Evolutionary conservation across 2,888 invertebrate genomes (phyloP).

Genomic region (Caenorhabditis angaria): DNA sequence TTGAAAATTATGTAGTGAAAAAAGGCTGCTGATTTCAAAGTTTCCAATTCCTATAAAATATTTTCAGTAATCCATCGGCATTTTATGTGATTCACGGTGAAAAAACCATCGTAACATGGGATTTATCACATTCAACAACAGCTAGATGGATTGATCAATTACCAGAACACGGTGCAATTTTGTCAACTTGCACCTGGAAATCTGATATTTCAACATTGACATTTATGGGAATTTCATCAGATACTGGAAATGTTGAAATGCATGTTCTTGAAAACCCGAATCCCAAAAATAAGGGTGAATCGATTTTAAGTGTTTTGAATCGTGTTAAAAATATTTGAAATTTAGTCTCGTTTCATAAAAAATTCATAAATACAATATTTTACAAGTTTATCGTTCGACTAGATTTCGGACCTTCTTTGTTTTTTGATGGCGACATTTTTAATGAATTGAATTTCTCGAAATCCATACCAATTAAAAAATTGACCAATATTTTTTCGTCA

Average conservation of each 20-base stretch:
- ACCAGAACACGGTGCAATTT: background rate
- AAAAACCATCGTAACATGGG: conserved; percentile 23
- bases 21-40: too few relatives aligned
- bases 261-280: conserved; percentile 35
- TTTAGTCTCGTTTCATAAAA: background rate
- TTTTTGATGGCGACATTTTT: conserved; percentile 14
- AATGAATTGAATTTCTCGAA: conserved; percentile 38
- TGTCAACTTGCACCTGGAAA: conserved; percentile 24
- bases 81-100: conserved; percentile 31
- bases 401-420: conserved; percentile 24
- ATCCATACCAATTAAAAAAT: conserved; percentile 45
- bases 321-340: conserved; percentile 22
- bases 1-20: background rate
- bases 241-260: conserved; percentile 31
- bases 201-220: conserved; percentile 18
- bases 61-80: conserved; percentile 30
- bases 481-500: conserved; percentile 39
- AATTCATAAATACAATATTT: conserved; percentile 5
- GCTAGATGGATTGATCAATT: conserved; percentile 16
- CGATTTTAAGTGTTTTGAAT: conserved; percentile 20
- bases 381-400: conserved; percentile 37
- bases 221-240: conserved; percentile 24
- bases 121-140: conserved; percentile 19
- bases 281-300: conserved; percentile 25
- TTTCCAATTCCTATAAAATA: background rate